Conservation (phyloP, 2,113 vertebrate genomes). For the Oncorhynchus clarkii region DNA sequence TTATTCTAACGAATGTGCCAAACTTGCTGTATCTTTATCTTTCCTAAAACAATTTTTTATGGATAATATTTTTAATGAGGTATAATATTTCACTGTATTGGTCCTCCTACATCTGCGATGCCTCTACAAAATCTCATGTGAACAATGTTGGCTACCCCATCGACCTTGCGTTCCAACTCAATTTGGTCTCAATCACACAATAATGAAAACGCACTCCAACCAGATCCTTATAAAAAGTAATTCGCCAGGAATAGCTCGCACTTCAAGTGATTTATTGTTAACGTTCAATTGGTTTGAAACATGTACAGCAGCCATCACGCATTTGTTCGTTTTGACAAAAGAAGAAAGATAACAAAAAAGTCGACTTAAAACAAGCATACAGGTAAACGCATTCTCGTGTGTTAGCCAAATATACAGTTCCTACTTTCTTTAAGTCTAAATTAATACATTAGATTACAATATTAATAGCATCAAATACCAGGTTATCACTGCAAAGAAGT, state of each 20-base stretch:
- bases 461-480: slow-evolving; percentile 75
- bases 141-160: slow-evolving; percentile 68
- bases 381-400: slow-evolving; percentile 74
- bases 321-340: slow-evolving; percentile 78
- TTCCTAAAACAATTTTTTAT: not conserved
- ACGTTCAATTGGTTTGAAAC: slow-evolving; percentile 75
- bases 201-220: slow-evolving; percentile 82
- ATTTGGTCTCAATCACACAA: slow-evolving; percentile 75
- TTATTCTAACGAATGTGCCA: slow-evolving; percentile 8
- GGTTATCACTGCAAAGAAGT: slow-evolving; percentile 64
- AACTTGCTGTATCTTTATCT: not conserved
- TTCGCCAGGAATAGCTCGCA: slow-evolving; percentile 75
- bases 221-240: slow-evolving; percentile 72
- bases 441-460: slow-evolving; percentile 82
- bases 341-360: slow-evolving; percentile 70
- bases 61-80: not conserved
- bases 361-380: slow-evolving; percentile 74
- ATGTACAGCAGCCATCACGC: slow-evolving; percentile 77
- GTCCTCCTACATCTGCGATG: slow-evolving; percentile 1
- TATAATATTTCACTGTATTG: not conserved
- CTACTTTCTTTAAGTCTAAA: slow-evolving; percentile 79
- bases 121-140: slow-evolving; percentile 62
- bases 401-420: slow-evolving; percentile 82
- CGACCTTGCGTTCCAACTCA: slow-evolving; percentile 73
- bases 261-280: slow-evolving; percentile 80